A percentile compares a stretch with the other conserved stretches of the same genome.
Conservation (phyloP, 1,140 invertebrate species). For the Trichonephila inaurata region DNA sequence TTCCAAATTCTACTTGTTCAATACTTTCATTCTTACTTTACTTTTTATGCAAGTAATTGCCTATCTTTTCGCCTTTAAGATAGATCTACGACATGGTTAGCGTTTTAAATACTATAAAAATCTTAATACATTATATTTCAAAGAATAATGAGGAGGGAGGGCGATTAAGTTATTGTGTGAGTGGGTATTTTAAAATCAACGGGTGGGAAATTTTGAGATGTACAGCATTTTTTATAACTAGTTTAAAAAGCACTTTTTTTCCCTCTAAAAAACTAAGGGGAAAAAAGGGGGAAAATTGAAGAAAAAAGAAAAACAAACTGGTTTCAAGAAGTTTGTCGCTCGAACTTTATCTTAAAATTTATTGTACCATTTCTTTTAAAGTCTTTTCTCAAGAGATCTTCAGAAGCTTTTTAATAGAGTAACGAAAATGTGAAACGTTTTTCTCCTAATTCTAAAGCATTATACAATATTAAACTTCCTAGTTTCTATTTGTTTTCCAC, state of each 20-base stretch:
- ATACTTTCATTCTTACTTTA: background rate
- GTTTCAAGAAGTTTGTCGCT: slow-evolving; percentile 24
- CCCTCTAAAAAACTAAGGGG: background rate
- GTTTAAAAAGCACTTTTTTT: background rate
- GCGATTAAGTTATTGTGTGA: background rate
- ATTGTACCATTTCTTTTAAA: slow-evolving; percentile 9
- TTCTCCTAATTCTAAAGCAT: background rate
- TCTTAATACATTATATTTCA: background rate
- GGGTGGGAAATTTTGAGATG: background rate
- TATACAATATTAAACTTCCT: background rate
- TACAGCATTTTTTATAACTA: background rate
- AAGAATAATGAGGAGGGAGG: background rate
- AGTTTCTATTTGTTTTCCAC: background rate
- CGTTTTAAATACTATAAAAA: background rate
- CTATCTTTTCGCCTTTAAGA: background rate
- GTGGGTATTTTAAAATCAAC: background rate
- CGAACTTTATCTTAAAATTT: slow-evolving; percentile 29
- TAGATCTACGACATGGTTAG: background rate
- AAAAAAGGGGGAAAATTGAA: slow-evolving; percentile 27
- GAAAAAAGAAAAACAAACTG: background rate
- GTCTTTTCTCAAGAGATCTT: background rate
- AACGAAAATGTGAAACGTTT: slow-evolving; percentile 14
- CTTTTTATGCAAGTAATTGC: slow-evolving; percentile 6
- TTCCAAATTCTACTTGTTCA: background rate
- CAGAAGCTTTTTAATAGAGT: slow-evolving; percentile 29